Conservation (phyloP, 2,113 vertebrate species). For the Poecilia latipinna region DNA sequence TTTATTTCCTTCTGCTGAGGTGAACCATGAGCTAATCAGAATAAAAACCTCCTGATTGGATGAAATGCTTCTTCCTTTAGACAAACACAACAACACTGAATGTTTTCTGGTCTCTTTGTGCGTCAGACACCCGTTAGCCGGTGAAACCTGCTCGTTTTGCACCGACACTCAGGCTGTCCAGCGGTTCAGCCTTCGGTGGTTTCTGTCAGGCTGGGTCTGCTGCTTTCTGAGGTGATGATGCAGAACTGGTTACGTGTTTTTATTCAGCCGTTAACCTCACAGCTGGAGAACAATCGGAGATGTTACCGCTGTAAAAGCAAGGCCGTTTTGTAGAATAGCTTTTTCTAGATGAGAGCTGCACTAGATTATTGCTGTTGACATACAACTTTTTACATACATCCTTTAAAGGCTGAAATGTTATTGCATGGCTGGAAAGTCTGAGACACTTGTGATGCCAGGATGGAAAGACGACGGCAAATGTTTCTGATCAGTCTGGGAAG, state of each 20-base stretch:
- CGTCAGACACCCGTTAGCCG: constrained; percentile 5
- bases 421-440: too few species aligned
- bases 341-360: neutral
- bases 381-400: too few species aligned
- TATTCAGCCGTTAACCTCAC: neutral
- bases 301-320: neutral
- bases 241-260: neutral
- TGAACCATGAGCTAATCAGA: neutral
- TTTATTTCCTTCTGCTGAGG: neutral
- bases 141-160: neutral
- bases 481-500: neutral
- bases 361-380: neutral
- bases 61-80: neutral
- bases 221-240: neutral
- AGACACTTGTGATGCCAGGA: neutral
- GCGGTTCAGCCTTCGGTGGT: neutral
- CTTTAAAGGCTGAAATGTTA: too few species aligned
- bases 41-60: neutral
- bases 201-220: neutral
- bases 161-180: neutral
- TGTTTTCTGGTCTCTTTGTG: constrained; percentile 11
- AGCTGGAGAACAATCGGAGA: neutral
- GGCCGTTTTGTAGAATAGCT: neutral
- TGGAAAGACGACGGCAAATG: neutral
- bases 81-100: neutral